phyloP scores from a whole-genome alignment of 2,113 vertebrate species.

The Carassius carassius region DNA sequence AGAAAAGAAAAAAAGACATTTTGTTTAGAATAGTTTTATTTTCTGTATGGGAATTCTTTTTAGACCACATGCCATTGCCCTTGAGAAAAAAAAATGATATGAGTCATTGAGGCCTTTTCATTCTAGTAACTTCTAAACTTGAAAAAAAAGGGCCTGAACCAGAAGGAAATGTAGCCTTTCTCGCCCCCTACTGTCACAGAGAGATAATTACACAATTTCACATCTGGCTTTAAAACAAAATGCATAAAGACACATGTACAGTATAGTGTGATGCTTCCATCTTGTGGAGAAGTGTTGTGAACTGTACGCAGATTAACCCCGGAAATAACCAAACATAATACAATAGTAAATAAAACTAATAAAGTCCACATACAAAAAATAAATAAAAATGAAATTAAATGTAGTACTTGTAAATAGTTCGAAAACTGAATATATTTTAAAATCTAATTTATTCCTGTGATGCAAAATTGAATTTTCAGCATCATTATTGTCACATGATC shows the following conservation, averaged over 20 bases:
- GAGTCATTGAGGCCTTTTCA: constrained; percentile 21
- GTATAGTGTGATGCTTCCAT: constrained; percentile 8
- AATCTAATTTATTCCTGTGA: not conserved
- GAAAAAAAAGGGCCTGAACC: not conserved
- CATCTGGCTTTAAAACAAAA: not conserved
- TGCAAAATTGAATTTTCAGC: not conserved
- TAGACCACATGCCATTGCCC: not conserved
- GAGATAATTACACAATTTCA: not conserved
- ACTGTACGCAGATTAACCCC: not conserved
- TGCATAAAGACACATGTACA: not conserved
- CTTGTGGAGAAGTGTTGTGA: constrained; percentile 20
- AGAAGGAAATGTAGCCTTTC: not conserved
- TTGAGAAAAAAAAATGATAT: not conserved
- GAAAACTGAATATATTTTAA: not conserved
- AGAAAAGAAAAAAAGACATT: no score
- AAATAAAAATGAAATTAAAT: not conserved
- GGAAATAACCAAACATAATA: not conserved
- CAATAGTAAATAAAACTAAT: not conserved
- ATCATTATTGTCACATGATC: not conserved
- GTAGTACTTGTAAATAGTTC: no score
- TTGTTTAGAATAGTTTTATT: not conserved
- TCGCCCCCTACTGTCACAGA: not conserved
- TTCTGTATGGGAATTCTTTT: not conserved
- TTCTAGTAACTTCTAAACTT: constrained; percentile 39
- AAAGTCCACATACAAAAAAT: not conserved